Base-by-base conservation (phyloP, 2,888 invertebrate species). In the Drosophila leonis region DNA sequence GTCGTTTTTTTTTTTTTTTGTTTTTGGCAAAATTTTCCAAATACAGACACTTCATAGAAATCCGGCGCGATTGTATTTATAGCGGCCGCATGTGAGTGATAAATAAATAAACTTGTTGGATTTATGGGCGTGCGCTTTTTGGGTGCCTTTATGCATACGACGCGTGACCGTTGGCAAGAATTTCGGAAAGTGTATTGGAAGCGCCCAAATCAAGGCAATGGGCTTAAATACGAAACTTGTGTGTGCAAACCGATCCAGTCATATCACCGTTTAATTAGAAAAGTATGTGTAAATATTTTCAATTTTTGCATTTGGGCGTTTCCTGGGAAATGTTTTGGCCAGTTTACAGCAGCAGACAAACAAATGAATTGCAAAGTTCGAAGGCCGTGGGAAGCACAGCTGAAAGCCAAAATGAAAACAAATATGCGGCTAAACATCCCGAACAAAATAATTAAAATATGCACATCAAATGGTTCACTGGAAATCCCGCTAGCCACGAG, bases 201-300 rank as follows among this genome's bases (percentile, higher is more conserved):
- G 63, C 60, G 48, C n/a, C 18, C 44, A 39, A 59, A 57, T 59
- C 15, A 46, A 44, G 37, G 65, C 68, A 61, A 66, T 65, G 63
- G 55, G 54, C 63, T 77, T 68, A 77, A 77, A 80, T 77, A 65
- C 65, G 20, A 78, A 72, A 82, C 63, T 71, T 44, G 55, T 24
- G 24, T 48, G 42, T n/a, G 18, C 69, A 52, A 44, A 46, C 35
- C 13, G 56, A 57, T 35, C n/a, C 13, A 37, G 33, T 42, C 49
- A 27, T 49, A 69, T 75, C 61, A 59, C 35, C 44, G 49, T 73
- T 74, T 76, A 73, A 54, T 66, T 68, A 24, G 82, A 68, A 69
- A 68, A 85, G 65, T 74, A 79, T 89, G 35, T 81, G 70, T 83
- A 89, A 87, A 89, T 89, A 89, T 89, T 82, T 75, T 69, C 20